These are phyloP conservation scores for Menidia beryllina DNA, from an alignment of 2,113 vertebrate species.

Conservation along the genomic window DNA sequence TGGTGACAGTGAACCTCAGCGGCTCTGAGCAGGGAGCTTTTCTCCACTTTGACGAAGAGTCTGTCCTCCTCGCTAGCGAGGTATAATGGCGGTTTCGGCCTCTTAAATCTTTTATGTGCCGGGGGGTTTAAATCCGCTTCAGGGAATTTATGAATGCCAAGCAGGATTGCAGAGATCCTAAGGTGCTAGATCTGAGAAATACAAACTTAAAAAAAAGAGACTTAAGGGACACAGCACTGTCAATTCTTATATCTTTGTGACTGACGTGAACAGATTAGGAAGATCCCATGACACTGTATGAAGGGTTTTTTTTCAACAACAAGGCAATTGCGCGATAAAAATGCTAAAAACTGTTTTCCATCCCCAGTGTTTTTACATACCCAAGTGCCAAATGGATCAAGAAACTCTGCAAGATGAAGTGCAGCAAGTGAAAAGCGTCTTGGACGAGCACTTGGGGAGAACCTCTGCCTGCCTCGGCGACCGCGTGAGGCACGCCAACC, in stretches of 20 bases:
- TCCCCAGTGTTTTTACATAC: constrained; percentile 87
- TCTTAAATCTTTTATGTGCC: neutral
- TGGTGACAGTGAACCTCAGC: constrained; percentile 78
- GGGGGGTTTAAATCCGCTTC: too few species aligned
- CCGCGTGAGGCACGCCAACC: constrained; percentile 48
- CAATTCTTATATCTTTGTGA: constrained; percentile 4
- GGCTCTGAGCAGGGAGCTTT: constrained; percentile 67
- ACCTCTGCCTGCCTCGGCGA: constrained; percentile 73
- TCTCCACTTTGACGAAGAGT: constrained; percentile 84
- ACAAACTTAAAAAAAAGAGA: too few species aligned
- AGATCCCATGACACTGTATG: neutral
- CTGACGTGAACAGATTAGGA: constrained; percentile 33
- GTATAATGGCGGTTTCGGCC: constrained; percentile 34
- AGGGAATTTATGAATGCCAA: too few species aligned
- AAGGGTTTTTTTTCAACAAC: constrained; percentile 9
- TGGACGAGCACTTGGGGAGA: constrained; percentile 66
- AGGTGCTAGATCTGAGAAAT: neutral
- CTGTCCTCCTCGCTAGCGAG: constrained; percentile 75
- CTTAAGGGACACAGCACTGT: too few species aligned
- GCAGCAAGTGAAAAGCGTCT: constrained; percentile 71
- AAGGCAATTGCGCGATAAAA: constrained; percentile 23
- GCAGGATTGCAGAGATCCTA: neutral
- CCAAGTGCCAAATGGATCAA: constrained; percentile 79
- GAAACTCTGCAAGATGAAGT: constrained; percentile 71
- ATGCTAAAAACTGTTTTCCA: constrained; percentile 22